These are phyloP conservation scores for Pleuronectes platessa DNA, from an alignment of 2,113 vertebrate genomes.

Conservation along the genomic window DNA sequence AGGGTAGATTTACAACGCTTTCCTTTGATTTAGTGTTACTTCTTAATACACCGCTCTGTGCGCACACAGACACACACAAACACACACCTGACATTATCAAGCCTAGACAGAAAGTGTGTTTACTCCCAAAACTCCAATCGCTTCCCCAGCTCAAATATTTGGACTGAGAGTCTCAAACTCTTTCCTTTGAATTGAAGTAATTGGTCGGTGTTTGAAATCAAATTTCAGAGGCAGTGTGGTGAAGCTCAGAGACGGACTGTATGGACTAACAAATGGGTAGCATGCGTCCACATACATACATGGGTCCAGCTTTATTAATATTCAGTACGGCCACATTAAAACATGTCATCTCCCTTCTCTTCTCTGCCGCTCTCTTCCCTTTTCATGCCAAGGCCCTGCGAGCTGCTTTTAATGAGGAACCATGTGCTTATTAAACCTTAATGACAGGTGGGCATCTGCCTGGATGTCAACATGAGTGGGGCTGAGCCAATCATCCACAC, in stretches of 20 bases:
- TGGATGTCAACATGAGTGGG: slow-evolving; percentile 62
- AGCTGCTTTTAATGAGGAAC: slow-evolving; percentile 75
- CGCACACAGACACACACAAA: neutral
- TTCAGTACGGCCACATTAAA: slow-evolving; percentile 51
- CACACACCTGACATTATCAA: slow-evolving; percentile 53
- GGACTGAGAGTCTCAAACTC: slow-evolving; percentile 51
- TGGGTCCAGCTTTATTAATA: neutral
- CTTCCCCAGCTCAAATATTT: slow-evolving; percentile 67
- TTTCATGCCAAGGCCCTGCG: slow-evolving; percentile 62
- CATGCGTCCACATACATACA: slow-evolving; percentile 4
- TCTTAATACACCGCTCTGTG: slow-evolving; percentile 27
- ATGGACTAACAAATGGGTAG: slow-evolving; percentile 10
- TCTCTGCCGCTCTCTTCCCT: slow-evolving; percentile 34
- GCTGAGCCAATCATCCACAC: slow-evolving; percentile 69
- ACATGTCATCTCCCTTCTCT: slow-evolving; percentile 37
- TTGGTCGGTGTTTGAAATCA: slow-evolving; percentile 62
- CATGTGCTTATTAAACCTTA: slow-evolving; percentile 80
- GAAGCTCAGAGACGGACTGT: slow-evolving; percentile 15
- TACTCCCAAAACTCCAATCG: slow-evolving; percentile 52
- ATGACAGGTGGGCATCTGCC: slow-evolving; percentile 71
- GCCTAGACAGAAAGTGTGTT: slow-evolving; percentile 54
- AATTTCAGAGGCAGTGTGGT: slow-evolving; percentile 43
- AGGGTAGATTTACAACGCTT: slow-evolving; percentile 61
- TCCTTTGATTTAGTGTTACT: slow-evolving; percentile 67
- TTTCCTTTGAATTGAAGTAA: slow-evolving; percentile 70